Percentiles rank a stretch among this genome's conserved stretches.
Evolutionary conservation across 2,113 vertebrate species (phyloP).

Genomic region (Gobio gobio): DNA sequence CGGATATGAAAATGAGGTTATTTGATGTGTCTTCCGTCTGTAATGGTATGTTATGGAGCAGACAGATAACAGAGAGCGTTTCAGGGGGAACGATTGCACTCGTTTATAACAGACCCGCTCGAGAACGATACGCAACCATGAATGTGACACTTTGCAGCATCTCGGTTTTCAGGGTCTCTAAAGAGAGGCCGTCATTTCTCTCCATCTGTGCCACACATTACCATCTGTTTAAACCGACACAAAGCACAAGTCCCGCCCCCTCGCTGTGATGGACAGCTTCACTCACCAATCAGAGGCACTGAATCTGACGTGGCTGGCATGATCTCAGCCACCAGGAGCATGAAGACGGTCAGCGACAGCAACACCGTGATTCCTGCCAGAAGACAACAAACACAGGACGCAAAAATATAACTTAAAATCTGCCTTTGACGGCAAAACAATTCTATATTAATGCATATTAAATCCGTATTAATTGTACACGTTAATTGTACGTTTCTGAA

Average conservation of each 20-base stretch:
- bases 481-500: too few relatives aligned
- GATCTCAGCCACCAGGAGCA: constrained; percentile 63
- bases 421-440: too few relatives aligned
- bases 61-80: neutral
- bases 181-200: constrained; percentile 10
- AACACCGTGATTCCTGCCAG: constrained; percentile 60
- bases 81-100: constrained; percentile 9
- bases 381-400: neutral
- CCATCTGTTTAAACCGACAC: neutral
- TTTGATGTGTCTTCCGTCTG: too few relatives aligned
- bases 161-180: constrained; percentile 11
- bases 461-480: too few relatives aligned
- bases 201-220: neutral
- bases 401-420: too few relatives aligned
- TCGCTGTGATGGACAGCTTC: constrained; percentile 20
- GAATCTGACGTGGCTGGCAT: constrained; percentile 63
- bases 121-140: constrained; percentile 10
- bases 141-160: neutral
- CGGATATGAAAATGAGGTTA: neutral
- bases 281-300: constrained; percentile 62
- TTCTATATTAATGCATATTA: too few relatives aligned
- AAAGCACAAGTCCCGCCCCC: neutral
- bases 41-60: neutral
- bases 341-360: constrained; percentile 62
- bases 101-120: neutral